phyloP scores from a whole-genome alignment of 2,113 vertebrate genomes.

The Diadophis punctatus region DNA sequence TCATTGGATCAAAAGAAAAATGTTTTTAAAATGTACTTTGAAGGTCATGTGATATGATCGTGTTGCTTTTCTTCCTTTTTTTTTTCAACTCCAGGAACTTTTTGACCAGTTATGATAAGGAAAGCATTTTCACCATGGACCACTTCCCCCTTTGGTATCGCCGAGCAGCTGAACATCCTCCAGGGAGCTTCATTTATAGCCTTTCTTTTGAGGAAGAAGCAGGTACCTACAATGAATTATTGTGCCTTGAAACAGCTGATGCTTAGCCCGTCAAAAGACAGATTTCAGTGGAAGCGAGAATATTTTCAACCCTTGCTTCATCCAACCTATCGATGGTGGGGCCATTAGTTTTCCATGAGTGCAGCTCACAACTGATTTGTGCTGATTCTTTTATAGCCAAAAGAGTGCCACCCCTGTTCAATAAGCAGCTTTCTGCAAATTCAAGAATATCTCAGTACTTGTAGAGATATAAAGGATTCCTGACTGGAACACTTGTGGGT shows the following conservation, averaged over 20 bases:
- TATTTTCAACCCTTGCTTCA: background rate
- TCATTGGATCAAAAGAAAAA: background rate
- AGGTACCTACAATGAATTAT: slow-evolving; percentile 71
- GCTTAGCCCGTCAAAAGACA: background rate
- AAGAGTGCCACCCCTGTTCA: background rate
- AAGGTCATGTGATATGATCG: background rate
- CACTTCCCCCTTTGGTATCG: slow-evolving; percentile 95
- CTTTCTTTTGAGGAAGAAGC: slow-evolving; percentile 73
- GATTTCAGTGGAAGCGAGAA: background rate
- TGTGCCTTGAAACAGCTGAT: background rate
- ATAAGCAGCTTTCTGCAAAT: background rate
- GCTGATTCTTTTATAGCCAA: background rate
- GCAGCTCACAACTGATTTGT: background rate
- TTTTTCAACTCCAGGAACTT: slow-evolving; percentile 78
- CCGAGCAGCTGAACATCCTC: slow-evolving; percentile 81
- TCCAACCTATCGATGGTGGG: background rate
- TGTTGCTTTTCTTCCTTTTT: background rate
- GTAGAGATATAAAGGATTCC: background rate
- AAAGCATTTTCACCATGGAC: slow-evolving; percentile 90
- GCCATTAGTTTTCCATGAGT: background rate
- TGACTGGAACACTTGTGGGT: background rate
- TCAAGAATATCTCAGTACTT: background rate
- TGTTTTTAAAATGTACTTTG: background rate
- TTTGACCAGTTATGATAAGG: slow-evolving; percentile 79
- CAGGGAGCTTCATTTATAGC: slow-evolving; percentile 87